Base-by-base conservation (phyloP, 2,113 vertebrate genomes). In the Aptenodytes patagonicus region DNA sequence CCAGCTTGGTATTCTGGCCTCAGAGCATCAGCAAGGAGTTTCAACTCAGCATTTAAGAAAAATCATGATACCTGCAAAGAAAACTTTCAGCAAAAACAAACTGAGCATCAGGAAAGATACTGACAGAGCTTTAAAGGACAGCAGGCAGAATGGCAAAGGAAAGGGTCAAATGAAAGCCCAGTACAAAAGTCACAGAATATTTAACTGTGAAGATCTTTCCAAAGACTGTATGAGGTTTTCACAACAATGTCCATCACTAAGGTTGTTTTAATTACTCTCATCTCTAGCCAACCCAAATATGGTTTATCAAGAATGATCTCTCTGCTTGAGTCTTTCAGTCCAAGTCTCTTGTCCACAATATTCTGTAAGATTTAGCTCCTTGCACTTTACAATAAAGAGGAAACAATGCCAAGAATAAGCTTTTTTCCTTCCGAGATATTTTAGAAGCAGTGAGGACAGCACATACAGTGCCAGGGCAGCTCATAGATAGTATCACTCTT, bases 231-330 rank as follows among this genome's bases (percentile, higher is more conserved):
- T 11, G n/a, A 68, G 20, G 14, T 66, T 91, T 91, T 75, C 34
- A 85, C 94, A 91, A 62, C 17, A 26, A 47, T 13, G 28, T 25
- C 54, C 36, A 42, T 40, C 29, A 29, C 54, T 76, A 79, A 72
- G 24, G 44, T 21, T 52, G 47, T 83, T 92, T 83, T 90, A 94
- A 85, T 52, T 85, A 86, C 40, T 70, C 40, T 79, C 61, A 68
- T 85, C 24, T 81, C 57, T 71, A 87, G 61, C 24, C 44, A 93
- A 36, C 26, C 84, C 62, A 95, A 91, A 90, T 91, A 91, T 22
- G 73, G 89, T 69, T 94, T 91, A 91, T 85, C 77, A 91, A 57
- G 34, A 85, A 31, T 26, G 8, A 96, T 93, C 83, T 93, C 57
- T 87, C 70, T 85, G 32, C 66, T 76, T 15, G 5, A 90, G 57